Percentiles rank a stretch among this genome's conserved stretches.
These are phyloP conservation scores for Nibea albiflora DNA, from an alignment of 2,113 vertebrate species.

Conservation along the genomic window DNA sequence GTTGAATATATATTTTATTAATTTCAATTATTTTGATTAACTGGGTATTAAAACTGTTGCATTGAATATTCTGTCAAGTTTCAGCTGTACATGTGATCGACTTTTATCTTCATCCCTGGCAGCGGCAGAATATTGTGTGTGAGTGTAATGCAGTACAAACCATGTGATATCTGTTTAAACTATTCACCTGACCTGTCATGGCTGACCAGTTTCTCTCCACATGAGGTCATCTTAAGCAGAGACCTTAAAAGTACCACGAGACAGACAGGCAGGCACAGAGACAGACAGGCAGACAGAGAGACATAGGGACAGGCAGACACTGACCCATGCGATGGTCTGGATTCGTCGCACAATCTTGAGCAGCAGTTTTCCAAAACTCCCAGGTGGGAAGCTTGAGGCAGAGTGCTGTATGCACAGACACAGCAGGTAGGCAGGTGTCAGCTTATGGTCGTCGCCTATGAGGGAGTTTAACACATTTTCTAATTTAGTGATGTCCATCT, in stretches of 20 bases:
- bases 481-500: neutral
- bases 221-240: constrained; percentile 47
- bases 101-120: neutral
- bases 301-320: constrained; percentile 67
- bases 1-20: neutral
- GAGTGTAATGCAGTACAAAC: constrained; percentile 36
- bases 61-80: neutral
- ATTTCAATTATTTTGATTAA: no score
- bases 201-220: constrained; percentile 46
- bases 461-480: neutral
- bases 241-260: constrained; percentile 14
- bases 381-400: constrained; percentile 87
- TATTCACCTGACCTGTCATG: constrained; percentile 61
- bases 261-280: neutral
- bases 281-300: neutral
- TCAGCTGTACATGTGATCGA: neutral
- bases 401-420: constrained; percentile 96
- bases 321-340: constrained; percentile 93
- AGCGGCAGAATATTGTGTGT: neutral
- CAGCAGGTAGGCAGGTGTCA: constrained; percentile 93
- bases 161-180: constrained; percentile 55
- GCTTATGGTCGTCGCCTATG: constrained; percentile 89
- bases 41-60: neutral
- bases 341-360: constrained; percentile 90
- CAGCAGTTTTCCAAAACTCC: constrained; percentile 92